Conservation (phyloP, 2,113 vertebrate species). For the Excalfactoria chinensis region DNA sequence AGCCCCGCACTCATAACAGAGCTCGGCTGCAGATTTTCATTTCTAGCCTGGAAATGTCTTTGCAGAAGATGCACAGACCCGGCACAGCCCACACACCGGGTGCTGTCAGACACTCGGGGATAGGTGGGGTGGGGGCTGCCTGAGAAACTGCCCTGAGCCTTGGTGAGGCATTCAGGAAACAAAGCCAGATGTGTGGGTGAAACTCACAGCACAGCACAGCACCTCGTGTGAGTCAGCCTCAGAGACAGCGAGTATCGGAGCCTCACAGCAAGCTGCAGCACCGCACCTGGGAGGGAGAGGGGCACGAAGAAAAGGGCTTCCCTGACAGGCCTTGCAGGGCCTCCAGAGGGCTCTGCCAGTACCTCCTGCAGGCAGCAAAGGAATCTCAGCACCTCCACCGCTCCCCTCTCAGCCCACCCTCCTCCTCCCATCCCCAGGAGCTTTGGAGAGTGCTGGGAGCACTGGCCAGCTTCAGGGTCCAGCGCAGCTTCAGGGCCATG, state of each 20-base stretch:
- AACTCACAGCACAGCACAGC: neutral
- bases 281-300: too few relatives aligned
- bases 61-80: neutral
- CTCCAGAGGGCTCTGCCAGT: rapidly evolving
- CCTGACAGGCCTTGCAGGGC: too few relatives aligned
- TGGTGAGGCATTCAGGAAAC: rapidly evolving
- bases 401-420: neutral
- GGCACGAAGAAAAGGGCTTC: neutral
- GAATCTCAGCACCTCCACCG: neutral
- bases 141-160: neutral
- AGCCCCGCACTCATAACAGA: neutral
- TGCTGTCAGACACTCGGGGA: neutral
- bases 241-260: neutral
- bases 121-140: neutral
- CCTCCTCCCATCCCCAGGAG: too few relatives aligned
- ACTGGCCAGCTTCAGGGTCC: too few relatives aligned
- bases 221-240: too few relatives aligned
- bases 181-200: neutral
- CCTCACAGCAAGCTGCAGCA: too few relatives aligned
- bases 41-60: neutral
- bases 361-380: neutral
- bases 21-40: neutral
- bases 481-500: too few relatives aligned
- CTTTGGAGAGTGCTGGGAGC: neutral
- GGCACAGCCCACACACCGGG: neutral